Evolutionary conservation across 2,888 invertebrate genomes (phyloP).

Genomic region (Mesodorylaimus sp.): DNA sequence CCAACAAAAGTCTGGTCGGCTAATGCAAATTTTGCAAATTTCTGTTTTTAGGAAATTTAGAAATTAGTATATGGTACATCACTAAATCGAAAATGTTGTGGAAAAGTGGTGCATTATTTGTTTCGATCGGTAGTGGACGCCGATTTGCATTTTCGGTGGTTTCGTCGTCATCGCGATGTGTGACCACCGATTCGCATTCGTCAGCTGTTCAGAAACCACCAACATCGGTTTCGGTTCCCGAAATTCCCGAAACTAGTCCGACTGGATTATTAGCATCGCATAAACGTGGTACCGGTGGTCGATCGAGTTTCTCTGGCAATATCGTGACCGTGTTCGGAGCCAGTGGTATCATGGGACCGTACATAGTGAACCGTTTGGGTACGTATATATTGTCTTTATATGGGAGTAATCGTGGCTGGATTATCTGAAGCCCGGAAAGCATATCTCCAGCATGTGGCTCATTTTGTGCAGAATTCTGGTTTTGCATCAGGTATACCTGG

Average conservation of each 20-base stretch:
- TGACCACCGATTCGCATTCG: too few relatives aligned
- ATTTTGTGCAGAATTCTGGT: background rate
- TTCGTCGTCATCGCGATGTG: too few relatives aligned
- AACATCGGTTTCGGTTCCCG: background rate
- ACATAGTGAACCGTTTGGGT: constrained; percentile 71
- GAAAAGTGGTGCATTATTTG: too few relatives aligned
- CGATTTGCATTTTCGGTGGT: too few relatives aligned
- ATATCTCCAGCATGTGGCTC: too few relatives aligned
- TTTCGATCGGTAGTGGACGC: too few relatives aligned
- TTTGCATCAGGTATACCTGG: background rate
- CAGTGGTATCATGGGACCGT: constrained; percentile 68
- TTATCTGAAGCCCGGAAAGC: background rate
- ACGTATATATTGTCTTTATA: constrained; percentile 33
- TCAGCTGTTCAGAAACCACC: too few relatives aligned
- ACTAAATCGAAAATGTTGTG: too few relatives aligned
- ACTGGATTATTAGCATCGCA: constrained; percentile 10
- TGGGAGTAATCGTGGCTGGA: background rate
- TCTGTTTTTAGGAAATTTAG: too few relatives aligned
- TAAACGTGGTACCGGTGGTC: constrained; percentile 43
- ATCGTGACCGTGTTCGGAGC: constrained; percentile 96
- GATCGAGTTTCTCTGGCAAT: constrained; percentile 84
- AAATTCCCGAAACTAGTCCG: background rate
- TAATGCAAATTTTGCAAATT: too few relatives aligned
- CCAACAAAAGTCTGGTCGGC: too few relatives aligned
- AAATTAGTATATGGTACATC: too few relatives aligned